Conservation (phyloP, 2,888 invertebrate species). For the Theodoxus fluviatilis region DNA sequence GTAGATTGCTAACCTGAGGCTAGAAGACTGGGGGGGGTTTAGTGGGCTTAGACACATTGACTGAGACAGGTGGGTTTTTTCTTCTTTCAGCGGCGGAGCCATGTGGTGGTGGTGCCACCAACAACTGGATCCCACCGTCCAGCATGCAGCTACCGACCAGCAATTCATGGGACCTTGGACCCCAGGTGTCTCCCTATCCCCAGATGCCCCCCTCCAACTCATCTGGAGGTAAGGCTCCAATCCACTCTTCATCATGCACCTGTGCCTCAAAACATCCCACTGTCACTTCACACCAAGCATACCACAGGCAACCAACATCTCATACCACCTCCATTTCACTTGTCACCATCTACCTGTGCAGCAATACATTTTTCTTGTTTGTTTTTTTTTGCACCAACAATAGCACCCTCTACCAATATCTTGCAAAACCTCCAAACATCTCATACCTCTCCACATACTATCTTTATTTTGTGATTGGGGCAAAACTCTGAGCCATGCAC, state of each 20-base stretch:
- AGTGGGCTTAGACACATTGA: too few relatives aligned
- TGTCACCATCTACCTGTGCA: not conserved
- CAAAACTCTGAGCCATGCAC: too few relatives aligned
- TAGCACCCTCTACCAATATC: too few relatives aligned
- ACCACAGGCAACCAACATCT: not conserved
- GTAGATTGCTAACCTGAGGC: too few relatives aligned
- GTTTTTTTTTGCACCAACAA: too few relatives aligned
- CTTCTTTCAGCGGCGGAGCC: conserved; percentile 38
- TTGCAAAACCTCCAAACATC: too few relatives aligned
- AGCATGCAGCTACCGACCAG: conserved; percentile 93
- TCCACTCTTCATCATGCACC: not conserved
- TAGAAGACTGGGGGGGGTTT: too few relatives aligned
- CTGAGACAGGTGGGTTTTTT: too few relatives aligned
- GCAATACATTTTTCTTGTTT: not conserved
- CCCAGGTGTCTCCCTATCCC: conserved; percentile 52
- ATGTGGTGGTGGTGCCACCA: conserved; percentile 68
- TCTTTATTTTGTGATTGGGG: too few relatives aligned
- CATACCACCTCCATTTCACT: too few relatives aligned
- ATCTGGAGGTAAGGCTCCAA: conserved; percentile 37
- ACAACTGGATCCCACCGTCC: conserved; percentile 92
- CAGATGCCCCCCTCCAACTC: conserved; percentile 44
- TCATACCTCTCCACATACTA: too few relatives aligned
- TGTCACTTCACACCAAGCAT: not conserved
- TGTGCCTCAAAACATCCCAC: too few relatives aligned
- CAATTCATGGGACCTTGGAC: conserved; percentile 81